phyloP scores from a whole-genome alignment of 1,140 invertebrate species.

The Lordiphosa stackelbergi region DNA sequence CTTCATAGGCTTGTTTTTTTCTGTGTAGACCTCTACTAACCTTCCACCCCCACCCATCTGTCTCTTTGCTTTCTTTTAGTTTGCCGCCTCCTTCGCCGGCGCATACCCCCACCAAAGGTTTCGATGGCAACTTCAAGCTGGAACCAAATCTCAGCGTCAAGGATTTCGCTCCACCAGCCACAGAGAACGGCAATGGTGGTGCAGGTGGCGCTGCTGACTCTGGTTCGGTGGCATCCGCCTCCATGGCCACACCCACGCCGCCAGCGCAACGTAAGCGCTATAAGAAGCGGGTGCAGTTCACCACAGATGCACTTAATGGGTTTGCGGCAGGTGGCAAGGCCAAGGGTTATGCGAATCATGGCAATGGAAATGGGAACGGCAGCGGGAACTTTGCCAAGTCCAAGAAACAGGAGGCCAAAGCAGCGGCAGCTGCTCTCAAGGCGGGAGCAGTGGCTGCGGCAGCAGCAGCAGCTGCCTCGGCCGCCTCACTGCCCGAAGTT shows the following conservation, averaged over 20 bases:
- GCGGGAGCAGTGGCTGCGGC: conserved; percentile 39
- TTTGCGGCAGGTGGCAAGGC: conserved; percentile 41
- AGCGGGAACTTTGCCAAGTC: conserved; percentile 37
- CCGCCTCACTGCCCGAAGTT: conserved; percentile 65
- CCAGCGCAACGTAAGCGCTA: conserved; percentile 67
- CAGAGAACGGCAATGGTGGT: conserved; percentile 47
- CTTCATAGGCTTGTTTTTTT: neutral
- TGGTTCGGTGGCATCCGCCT: conserved; percentile 15
- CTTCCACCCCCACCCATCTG: no score
- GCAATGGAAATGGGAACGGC: conserved; percentile 9
- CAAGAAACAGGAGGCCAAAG: conserved; percentile 63
- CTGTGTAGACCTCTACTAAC: no score
- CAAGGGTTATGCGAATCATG: conserved; percentile 23
- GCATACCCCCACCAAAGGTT: conserved; percentile 71
- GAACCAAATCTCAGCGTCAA: conserved; percentile 75
- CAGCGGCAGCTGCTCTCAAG: conserved; percentile 53
- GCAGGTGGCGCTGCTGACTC: conserved; percentile 25
- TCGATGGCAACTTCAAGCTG: conserved; percentile 74
- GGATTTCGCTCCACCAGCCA: conserved; percentile 57
- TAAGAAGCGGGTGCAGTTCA: conserved; percentile 74
- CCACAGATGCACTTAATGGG: conserved; percentile 66
- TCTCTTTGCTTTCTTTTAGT: conserved; percentile 19
- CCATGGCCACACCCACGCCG: conserved; percentile 45
- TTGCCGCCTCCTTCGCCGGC: conserved; percentile 64
- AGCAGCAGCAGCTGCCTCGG: conserved; percentile 42